Base-by-base conservation (phyloP, 1,140 invertebrate species). In the Euura lappo region DNA sequence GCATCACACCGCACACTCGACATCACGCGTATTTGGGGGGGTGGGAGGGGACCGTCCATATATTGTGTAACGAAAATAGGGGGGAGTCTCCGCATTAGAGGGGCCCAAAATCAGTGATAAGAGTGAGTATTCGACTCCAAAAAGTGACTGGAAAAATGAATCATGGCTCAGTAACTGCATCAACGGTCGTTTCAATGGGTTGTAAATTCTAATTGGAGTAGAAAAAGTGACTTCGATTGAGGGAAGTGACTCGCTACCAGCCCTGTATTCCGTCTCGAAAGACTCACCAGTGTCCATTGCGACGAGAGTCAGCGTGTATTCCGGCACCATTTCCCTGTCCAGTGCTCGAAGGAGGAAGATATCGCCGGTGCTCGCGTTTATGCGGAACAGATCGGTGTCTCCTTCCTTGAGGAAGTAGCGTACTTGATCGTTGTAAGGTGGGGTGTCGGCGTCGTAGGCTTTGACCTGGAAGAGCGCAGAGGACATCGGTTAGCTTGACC, bases 331-430 rank as follows among this genome's bases (percentile, higher is more conserved):
- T 89, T 98, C 97, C 42, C 96, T 90, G 86, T 98, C 97, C 72
- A 98, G 87, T 0, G 94, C 91, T 73, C 93, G 89, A 65, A 95
- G 87, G 64, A 97, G 89, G 10, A 92, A 94, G 78, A 98, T 95
- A 82, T 96, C 94, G 7, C 96, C 97, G 45, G 93, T 95, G 10
- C 93, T 95, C 8, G 95, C 93, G 86, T 98, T 97, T 77, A 98
- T 95, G 76, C 92, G 91, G 85, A 96, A 98, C 71, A 96, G 87
- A 84, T 95, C 94, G 4, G 94, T 92, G 86, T 97, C 95, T 28
- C 96, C 96, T 84, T 97, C 96, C 82, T 97, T 97, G 73, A 98
- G 92, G 81, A 97, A 95, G 87, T 98, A 98, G 44, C 95, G 91
- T 44, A 98, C 94, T 86, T 95, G 93, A 73, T 94, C 93, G 84